Percentiles rank a stretch among this genome's conserved stretches.
Conservation (phyloP, 2,797 vertebrate genomes). For the Pantherophis alleghaniensis region DNA sequence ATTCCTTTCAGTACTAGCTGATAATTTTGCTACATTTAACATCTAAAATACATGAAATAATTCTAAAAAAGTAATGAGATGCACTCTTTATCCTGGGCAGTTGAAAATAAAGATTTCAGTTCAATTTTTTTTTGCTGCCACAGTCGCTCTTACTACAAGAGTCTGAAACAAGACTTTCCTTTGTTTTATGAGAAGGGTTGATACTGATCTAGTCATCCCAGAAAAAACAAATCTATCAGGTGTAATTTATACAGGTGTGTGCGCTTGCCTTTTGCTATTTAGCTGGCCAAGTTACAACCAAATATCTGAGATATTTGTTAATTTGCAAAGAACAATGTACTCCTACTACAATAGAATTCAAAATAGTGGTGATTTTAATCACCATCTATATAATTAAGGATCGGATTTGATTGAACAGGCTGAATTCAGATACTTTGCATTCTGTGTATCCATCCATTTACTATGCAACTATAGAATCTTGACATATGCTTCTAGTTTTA, state of each 20-base stretch:
- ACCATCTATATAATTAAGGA: not conserved
- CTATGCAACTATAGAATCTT: not conserved
- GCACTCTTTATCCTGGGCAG: not conserved
- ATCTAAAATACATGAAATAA: conserved; percentile 3
- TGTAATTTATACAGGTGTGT: not conserved
- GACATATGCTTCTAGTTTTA: not conserved
- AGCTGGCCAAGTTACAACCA: not conserved
- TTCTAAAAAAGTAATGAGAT: conserved; percentile 9
- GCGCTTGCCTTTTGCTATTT: not conserved
- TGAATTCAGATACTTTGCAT: not conserved
- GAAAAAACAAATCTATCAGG: not conserved
- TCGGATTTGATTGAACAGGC: not conserved
- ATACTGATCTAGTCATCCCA: not conserved
- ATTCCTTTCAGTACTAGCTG: not conserved
- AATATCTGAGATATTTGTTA: not conserved
- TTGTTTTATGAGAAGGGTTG: not conserved
- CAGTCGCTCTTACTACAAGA: not conserved
- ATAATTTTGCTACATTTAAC: not conserved
- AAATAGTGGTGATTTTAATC: not conserved
- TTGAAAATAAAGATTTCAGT: conserved; percentile 22
- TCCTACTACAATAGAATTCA: not conserved
- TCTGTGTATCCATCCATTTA: not conserved
- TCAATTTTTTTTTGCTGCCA: not conserved
- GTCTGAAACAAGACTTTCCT: not conserved
- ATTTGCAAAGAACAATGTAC: not conserved